These are phyloP conservation scores for Hydrophis major DNA, from an alignment of 2,797 vertebrate species.

Conservation along the genomic window DNA sequence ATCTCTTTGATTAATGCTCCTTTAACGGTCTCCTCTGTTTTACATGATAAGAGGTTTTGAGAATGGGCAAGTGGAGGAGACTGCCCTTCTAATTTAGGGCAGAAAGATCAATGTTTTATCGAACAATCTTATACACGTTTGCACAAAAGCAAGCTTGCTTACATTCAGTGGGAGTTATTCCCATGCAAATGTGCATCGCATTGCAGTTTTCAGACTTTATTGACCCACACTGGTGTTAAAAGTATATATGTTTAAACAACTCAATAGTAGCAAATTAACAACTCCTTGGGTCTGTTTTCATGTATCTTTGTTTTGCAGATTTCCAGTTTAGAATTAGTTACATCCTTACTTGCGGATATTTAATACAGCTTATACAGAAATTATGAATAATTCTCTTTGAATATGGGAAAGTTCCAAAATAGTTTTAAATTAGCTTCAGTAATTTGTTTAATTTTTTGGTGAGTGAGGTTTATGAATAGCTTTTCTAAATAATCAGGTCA, in stretches of 20 bases:
- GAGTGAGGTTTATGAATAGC: slow-evolving; percentile 33
- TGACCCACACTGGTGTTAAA: not conserved
- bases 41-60: slow-evolving; percentile 31
- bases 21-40: slow-evolving; percentile 31
- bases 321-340: slow-evolving; percentile 35
- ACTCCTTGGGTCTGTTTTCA: slow-evolving; percentile 24
- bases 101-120: slow-evolving; percentile 8
- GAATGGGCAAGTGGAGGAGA: slow-evolving; percentile 12
- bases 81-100: slow-evolving; percentile 29
- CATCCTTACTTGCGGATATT: slow-evolving; percentile 46
- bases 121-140: not conserved
- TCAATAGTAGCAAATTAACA: not conserved
- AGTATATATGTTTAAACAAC: slow-evolving; percentile 14
- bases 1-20: slow-evolving; percentile 20
- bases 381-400: slow-evolving; percentile 42
- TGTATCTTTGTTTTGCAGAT: slow-evolving; percentile 44
- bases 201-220: not conserved
- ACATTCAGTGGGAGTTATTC: not conserved
- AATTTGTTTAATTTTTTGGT: slow-evolving; percentile 49
- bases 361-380: slow-evolving; percentile 36
- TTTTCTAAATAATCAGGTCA: slow-evolving; percentile 46
- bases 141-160: not conserved
- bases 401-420: slow-evolving; percentile 50
- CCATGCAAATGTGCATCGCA: too few relatives aligned
- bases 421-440: slow-evolving; percentile 47